Conservation (phyloP, 2,797 vertebrate species). For the Sebastes flavidus region DNA sequence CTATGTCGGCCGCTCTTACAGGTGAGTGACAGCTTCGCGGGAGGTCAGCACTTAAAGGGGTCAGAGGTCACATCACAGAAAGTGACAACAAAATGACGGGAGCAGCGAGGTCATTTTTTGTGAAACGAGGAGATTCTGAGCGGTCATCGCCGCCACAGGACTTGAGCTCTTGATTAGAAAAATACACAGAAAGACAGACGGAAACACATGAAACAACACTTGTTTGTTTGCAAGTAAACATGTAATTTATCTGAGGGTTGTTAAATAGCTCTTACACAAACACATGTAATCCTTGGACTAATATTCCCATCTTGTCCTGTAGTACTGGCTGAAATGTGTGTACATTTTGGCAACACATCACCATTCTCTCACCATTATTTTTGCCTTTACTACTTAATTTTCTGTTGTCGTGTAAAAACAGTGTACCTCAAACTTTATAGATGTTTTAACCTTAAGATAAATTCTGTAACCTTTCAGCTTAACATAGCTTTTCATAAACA, state of each 20-base stretch:
- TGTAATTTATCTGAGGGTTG: background rate
- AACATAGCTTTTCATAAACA: background rate
- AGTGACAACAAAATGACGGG: slow-evolving; percentile 2
- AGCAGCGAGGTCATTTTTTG: background rate
- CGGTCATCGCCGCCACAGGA: background rate
- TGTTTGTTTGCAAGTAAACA: background rate
- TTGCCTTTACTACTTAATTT: background rate
- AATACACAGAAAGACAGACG: background rate
- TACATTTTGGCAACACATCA: background rate
- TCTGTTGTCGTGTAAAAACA: background rate
- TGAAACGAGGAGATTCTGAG: background rate
- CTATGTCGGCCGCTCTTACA: slow-evolving; percentile 85
- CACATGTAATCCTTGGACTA: background rate
- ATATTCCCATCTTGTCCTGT: background rate
- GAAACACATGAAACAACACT: background rate
- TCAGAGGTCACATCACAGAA: slow-evolving; percentile 22
- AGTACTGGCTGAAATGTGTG: background rate
- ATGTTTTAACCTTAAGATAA: background rate
- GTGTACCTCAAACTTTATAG: background rate
- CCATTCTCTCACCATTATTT: background rate
- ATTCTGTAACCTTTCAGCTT: background rate
- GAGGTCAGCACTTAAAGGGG: background rate
- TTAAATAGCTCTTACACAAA: background rate
- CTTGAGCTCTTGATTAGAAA: background rate
- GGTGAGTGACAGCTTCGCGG: slow-evolving; percentile 79